Conservation (phyloP, 1,140 invertebrate genomes). For the Meteorus sp. region DNA sequence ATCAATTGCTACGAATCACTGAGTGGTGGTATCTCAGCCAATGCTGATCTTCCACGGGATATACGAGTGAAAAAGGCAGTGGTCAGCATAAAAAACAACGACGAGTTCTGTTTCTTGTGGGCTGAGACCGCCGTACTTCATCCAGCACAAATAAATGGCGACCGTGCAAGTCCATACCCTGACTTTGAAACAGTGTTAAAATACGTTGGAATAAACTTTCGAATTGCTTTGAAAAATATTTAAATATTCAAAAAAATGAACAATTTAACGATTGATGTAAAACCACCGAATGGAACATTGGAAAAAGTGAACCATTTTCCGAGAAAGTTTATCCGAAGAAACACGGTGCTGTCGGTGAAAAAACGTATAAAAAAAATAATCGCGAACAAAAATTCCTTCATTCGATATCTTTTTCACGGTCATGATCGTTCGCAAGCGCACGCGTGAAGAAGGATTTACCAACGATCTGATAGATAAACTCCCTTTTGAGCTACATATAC, state of each 20-base stretch:
- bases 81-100: conserved; percentile 49
- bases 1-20: conserved; percentile 41
- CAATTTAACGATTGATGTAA: conserved; percentile 43
- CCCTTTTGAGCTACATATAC: neutral
- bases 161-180: conserved; percentile 39
- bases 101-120: conserved; percentile 48
- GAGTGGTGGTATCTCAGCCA: conserved; percentile 31
- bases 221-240: conserved; percentile 46
- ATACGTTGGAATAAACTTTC: conserved; percentile 46
- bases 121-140: conserved; percentile 41
- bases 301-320: too few species aligned
- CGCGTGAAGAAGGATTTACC: neutral
- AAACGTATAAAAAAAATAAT: too few species aligned
- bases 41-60: conserved; percentile 37
- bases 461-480: neutral
- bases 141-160: conserved; percentile 34
- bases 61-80: conserved; percentile 45
- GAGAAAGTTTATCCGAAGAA: too few species aligned
- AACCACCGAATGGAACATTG: too few species aligned
- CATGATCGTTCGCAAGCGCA: neutral
- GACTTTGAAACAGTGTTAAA: conserved; percentile 41
- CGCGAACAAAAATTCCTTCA: too few species aligned
- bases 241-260: conserved; percentile 48
- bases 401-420: too few species aligned
- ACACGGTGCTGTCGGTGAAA: too few species aligned